These are phyloP conservation scores for Tupaia tana DNA, from an alignment of 2,113 vertebrate genomes.

Conservation along the genomic window DNA sequence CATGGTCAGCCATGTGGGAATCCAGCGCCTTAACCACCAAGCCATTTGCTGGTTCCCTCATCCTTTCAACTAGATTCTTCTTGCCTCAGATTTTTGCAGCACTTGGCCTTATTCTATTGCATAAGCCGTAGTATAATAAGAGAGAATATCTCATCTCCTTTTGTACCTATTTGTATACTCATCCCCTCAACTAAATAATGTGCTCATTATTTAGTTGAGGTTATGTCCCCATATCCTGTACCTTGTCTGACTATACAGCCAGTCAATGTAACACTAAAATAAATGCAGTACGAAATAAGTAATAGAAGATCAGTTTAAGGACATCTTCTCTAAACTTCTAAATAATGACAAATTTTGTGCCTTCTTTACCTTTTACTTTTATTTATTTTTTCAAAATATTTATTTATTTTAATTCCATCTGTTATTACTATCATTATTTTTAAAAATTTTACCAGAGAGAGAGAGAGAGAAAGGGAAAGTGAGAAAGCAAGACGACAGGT, in stretches of 20 bases:
- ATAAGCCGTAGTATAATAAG: too few relatives aligned
- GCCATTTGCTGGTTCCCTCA: too few relatives aligned
- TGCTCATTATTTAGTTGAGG: too few relatives aligned
- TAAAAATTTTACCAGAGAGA: too few relatives aligned
- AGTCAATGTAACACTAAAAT: not conserved
- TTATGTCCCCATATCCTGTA: accelerated
- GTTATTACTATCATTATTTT: too few relatives aligned
- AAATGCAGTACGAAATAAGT: not conserved
- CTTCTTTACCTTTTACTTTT: not conserved
- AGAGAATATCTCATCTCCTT: not conserved
- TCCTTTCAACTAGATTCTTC: not conserved
- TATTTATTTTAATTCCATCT: too few relatives aligned
- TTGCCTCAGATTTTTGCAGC: not conserved
- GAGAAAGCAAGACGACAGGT: too few relatives aligned
- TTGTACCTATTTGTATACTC: not conserved
- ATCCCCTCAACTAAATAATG: not conserved
- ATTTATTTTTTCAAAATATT: too few relatives aligned
- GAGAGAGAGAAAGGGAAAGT: too few relatives aligned
- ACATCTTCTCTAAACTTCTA: not conserved
- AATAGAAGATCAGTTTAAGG: not conserved
- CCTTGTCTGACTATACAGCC: not conserved
- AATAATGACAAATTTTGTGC: not conserved
- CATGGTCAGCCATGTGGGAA: too few relatives aligned
- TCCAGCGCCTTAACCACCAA: too few relatives aligned
- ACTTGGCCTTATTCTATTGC: not conserved